These are phyloP conservation scores for Tuberolachnus salignus DNA, from an alignment of 2,888 invertebrate genomes.

Conservation along the genomic window DNA sequence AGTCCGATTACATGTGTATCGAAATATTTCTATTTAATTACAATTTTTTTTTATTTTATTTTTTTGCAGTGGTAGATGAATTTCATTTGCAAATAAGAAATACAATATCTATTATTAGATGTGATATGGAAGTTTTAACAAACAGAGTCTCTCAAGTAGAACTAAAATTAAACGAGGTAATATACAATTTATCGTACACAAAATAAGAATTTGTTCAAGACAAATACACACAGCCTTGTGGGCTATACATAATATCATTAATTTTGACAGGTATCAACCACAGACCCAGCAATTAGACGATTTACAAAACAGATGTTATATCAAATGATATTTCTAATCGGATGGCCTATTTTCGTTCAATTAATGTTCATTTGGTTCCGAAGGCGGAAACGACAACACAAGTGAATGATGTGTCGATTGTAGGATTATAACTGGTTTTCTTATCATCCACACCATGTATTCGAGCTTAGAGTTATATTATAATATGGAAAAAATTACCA, in stretches of 20 bases:
- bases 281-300: background rate
- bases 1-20: no score
- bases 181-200: background rate
- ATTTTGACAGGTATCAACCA: slow-evolving; percentile 6
- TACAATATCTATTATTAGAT: slow-evolving; percentile 8
- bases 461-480: background rate
- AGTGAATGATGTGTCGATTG: background rate
- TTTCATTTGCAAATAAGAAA: slow-evolving; percentile 38
- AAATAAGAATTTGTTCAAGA: background rate
- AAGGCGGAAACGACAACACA: slow-evolving; percentile 34
- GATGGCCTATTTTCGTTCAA: slow-evolving; percentile 56
- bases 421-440: background rate
- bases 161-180: slow-evolving; percentile 37
- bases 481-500: no score
- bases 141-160: slow-evolving; percentile 27
- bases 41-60: background rate
- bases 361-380: slow-evolving; percentile 56
- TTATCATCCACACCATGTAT: background rate
- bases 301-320: background rate
- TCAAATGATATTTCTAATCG: slow-evolving; percentile 49
- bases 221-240: background rate
- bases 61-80: slow-evolving; percentile 14
- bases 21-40: background rate
- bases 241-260: no score
- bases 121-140: slow-evolving; percentile 15